Conservation (phyloP, 1,140 invertebrate genomes). For the Saxidomus purpurata region DNA sequence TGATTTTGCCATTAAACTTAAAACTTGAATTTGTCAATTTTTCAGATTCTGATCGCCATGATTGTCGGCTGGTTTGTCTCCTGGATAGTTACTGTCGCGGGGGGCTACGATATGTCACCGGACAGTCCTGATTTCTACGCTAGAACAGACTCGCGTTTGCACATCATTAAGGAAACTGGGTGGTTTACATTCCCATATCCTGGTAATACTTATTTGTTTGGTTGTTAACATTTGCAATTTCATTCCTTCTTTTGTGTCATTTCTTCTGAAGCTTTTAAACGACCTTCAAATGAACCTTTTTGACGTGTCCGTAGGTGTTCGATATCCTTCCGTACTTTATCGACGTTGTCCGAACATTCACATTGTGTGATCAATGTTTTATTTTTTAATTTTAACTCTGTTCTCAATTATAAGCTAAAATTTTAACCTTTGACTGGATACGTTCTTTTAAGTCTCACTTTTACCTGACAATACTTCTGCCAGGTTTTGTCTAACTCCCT, state of each 20-base stretch:
- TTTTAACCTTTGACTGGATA: no score
- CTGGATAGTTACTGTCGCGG: constrained; percentile 69
- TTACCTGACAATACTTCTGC: no score
- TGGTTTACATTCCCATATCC: constrained; percentile 95
- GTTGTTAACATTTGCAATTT: background rate
- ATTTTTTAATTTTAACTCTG: no score
- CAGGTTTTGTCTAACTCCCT: no score
- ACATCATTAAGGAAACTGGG: constrained; percentile 91
- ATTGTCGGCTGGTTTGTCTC: constrained; percentile 72
- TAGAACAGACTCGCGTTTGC: constrained; percentile 92
- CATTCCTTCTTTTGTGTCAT: background rate
- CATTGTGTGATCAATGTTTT: no score
- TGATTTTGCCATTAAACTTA: no score
- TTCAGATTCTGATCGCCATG: constrained; percentile 74
- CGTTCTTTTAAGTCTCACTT: no score
- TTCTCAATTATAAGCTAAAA: no score
- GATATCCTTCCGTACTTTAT: no score
- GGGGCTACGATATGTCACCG: constrained; percentile 63
- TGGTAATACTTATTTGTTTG: constrained; percentile 86
- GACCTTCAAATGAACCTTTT: background rate
- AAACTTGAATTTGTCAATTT: no score
- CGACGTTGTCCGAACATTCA: no score
- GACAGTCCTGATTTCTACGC: constrained; percentile 78
- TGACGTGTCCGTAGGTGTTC: background rate
- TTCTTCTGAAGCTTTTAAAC: background rate